Percentiles rank a stretch among this genome's conserved stretches.
These are phyloP conservation scores for Poecilobothrus nobilitatus DNA, from an alignment of 2,888 invertebrate genomes.

Conservation along the genomic window DNA sequence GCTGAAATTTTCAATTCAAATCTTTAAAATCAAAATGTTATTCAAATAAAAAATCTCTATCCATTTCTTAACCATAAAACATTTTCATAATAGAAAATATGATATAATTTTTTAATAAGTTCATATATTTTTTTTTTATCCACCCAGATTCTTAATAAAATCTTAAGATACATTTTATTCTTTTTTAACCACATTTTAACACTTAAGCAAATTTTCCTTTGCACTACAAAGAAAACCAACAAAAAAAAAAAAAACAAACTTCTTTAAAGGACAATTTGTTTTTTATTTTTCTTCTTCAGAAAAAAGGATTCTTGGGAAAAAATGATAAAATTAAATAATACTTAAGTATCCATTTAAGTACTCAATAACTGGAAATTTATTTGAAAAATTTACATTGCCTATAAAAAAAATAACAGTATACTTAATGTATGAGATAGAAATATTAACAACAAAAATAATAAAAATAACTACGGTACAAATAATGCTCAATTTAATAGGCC, in stretches of 20 bases:
- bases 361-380: conserved; percentile 6
- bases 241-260: not conserved
- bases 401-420: not conserved
- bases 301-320: not conserved
- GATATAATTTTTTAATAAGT: no score
- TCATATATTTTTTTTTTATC: no score
- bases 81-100: no score
- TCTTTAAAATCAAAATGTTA: no score
- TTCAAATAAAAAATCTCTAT: no score
- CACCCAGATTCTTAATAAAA: no score
- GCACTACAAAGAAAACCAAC: no score
- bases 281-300: not conserved
- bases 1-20: no score
- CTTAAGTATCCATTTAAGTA: conserved; percentile 6
- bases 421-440: not conserved
- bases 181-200: no score
- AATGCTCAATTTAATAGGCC: not conserved
- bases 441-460: not conserved
- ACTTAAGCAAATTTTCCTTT: no score
- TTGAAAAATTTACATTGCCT: not conserved
- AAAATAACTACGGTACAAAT: not conserved
- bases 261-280: not conserved
- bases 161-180: no score
- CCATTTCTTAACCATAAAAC: no score
- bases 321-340: conserved; percentile 1